phyloP scores from a whole-genome alignment of 35 echinoderm and acorn worm genomes.

The Apostichopus japonicus region DNA sequence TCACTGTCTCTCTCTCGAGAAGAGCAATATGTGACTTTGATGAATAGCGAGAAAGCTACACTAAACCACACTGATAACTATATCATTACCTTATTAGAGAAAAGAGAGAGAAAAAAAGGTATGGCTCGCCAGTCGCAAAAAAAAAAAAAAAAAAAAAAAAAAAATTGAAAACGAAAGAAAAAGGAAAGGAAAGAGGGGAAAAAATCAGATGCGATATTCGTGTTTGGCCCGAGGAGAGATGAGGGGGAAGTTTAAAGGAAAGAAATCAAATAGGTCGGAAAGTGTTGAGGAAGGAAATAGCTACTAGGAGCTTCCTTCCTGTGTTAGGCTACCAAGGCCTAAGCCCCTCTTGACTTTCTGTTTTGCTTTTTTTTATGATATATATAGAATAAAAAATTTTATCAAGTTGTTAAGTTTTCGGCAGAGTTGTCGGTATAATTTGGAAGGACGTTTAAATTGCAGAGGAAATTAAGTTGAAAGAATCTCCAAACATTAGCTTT shows the following conservation, averaged over 20 bases:
- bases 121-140: not conserved
- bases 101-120: not conserved
- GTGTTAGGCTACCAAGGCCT: constrained; percentile 53
- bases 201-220: constrained; percentile 48
- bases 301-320: constrained; percentile 45
- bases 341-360: not conserved
- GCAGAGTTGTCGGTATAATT: constrained; percentile 17
- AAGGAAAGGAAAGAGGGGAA: not conserved
- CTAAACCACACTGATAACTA: constrained; percentile 36
- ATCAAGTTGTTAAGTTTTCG: not conserved
- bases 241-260: constrained; percentile 49
- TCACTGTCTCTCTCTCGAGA: too few species aligned
- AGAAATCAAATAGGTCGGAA: constrained; percentile 43
- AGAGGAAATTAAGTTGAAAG: constrained; percentile 51
- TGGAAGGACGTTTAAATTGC: constrained; percentile 36
- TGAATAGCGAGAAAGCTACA: constrained; percentile 5
- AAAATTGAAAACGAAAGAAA: not conserved
- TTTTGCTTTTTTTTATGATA: not conserved
- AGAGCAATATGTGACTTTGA: constrained; percentile 27
- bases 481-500: constrained; percentile 50
- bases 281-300: constrained; percentile 56
- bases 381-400: not conserved
- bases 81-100: constrained; percentile 46
- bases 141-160: not conserved
- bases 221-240: constrained; percentile 49